Percentiles rank a stretch among this genome's conserved stretches.
Evolutionary conservation across 2,113 vertebrate species (phyloP).

Genomic region (Rhegmatorhina hoffmannsi): DNA sequence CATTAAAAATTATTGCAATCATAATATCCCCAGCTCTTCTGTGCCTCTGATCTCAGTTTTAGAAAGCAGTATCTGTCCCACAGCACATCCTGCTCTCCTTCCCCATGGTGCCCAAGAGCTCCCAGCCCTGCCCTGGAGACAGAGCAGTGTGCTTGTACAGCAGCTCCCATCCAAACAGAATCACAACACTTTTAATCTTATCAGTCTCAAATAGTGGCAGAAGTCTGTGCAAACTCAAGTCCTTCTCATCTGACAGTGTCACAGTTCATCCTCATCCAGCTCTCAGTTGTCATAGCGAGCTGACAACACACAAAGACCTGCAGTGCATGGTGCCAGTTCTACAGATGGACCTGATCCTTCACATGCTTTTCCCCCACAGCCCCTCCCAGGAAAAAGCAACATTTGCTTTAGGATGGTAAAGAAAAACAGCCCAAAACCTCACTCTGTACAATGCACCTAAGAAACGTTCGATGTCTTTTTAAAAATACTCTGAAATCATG

Average conservation of each 20-base stretch:
- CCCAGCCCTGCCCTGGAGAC: not conserved
- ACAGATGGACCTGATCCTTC: not conserved
- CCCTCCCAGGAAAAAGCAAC: not conserved
- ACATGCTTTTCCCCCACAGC: not conserved
- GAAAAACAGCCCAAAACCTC: not conserved
- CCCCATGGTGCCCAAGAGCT: accelerated
- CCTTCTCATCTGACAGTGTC: constrained; percentile 27
- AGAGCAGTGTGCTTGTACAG: not conserved
- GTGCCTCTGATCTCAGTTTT: not conserved
- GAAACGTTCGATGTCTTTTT: not conserved
- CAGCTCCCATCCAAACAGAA: not conserved
- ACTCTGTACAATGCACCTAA: not conserved
- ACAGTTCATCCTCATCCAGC: not conserved
- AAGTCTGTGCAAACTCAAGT: constrained; percentile 3
- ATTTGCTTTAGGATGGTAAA: not conserved
- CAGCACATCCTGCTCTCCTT: not conserved
- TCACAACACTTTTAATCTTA: not conserved
- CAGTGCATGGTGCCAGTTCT: not conserved
- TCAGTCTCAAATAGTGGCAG: not conserved
- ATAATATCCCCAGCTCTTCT: not conserved
- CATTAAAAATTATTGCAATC: not conserved
- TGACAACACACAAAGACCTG: not conserved
- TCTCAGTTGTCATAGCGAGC: not conserved
- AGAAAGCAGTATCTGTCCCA: not conserved
- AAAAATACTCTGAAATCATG: not conserved